These are phyloP conservation scores for Agapornis canus DNA, from an alignment of 2,797 vertebrate species.

Conservation along the genomic window DNA sequence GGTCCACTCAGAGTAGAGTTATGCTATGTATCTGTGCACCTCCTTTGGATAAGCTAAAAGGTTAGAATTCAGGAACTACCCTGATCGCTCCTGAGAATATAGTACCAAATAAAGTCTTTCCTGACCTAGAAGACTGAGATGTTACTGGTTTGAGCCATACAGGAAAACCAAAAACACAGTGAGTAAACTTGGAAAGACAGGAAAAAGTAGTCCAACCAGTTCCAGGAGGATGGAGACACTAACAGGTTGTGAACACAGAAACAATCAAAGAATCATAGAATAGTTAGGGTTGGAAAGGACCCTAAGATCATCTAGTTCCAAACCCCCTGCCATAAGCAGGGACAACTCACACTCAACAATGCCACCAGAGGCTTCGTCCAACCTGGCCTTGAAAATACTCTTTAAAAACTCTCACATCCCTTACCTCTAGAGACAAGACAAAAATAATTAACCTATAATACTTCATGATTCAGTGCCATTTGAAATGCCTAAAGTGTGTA, in stretches of 20 bases:
- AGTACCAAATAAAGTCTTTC: background rate
- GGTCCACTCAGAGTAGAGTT: background rate
- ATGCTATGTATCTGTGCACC: background rate
- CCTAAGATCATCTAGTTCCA: too few relatives aligned
- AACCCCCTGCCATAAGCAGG: too few relatives aligned
- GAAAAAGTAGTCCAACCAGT: background rate
- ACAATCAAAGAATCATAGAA: background rate
- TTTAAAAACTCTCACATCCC: background rate
- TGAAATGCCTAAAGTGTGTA: background rate
- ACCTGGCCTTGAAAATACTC: background rate
- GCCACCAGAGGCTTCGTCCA: too few relatives aligned
- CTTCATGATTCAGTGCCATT: background rate
- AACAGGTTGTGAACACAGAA: background rate
- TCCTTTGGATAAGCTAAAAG: background rate
- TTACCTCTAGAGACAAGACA: background rate
- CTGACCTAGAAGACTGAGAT: background rate
- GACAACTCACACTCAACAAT: too few relatives aligned
- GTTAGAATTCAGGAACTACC: background rate
- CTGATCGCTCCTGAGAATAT: background rate
- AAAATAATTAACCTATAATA: background rate
- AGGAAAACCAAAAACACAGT: background rate
- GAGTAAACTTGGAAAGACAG: background rate
- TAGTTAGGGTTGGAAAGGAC: too few relatives aligned
- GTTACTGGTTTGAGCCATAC: background rate
- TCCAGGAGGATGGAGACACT: background rate